Evolutionary conservation across 64 coral and sea anemone species (phyloP).

Genomic region (Actinia tenebrosa): DNA sequence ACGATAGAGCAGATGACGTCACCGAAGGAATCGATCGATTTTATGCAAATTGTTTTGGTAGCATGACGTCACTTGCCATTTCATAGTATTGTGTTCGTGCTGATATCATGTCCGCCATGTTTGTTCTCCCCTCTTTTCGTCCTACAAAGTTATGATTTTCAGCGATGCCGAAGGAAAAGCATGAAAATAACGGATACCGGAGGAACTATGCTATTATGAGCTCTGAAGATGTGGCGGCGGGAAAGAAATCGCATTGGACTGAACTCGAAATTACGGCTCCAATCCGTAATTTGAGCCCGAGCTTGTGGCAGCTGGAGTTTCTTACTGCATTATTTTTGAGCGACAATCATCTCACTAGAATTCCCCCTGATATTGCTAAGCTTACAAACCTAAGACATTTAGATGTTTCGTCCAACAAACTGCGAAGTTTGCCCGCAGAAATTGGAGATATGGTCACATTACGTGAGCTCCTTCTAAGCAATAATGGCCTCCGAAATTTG

Average conservation of each 20-base stretch:
- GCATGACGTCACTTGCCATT: constrained; percentile 26
- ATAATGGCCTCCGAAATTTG: constrained; percentile 86
- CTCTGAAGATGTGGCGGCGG: constrained; percentile 86
- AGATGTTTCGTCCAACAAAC: constrained; percentile 97
- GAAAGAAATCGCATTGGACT: constrained; percentile 93
- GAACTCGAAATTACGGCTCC: constrained; percentile 96
- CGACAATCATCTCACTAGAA: constrained; percentile 96
- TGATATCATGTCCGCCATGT: constrained; percentile 85
- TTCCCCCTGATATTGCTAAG: constrained; percentile 88
- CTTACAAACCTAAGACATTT: constrained; percentile 84
- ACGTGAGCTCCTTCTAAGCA: constrained; percentile 94
- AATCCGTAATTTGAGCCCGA: constrained; percentile 97
- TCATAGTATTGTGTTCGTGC: constrained; percentile 53
- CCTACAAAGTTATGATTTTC: constrained; percentile 77
- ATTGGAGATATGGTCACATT: constrained; percentile 99
- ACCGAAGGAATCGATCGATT: background rate
- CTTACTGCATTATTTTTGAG: constrained; percentile 92
- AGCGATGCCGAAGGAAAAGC: constrained; percentile 95
- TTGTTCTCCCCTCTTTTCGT: constrained; percentile 61
- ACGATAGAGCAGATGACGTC: background rate
- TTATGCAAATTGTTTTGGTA: background rate
- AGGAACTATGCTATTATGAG: constrained; percentile 87
- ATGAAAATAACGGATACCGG: constrained; percentile 92
- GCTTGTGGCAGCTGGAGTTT: constrained; percentile 96
- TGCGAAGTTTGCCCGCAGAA: constrained; percentile 97